Evolutionary conservation across 2,888 invertebrate genomes (phyloP).

Genomic region (Pseudoips prasinana): DNA sequence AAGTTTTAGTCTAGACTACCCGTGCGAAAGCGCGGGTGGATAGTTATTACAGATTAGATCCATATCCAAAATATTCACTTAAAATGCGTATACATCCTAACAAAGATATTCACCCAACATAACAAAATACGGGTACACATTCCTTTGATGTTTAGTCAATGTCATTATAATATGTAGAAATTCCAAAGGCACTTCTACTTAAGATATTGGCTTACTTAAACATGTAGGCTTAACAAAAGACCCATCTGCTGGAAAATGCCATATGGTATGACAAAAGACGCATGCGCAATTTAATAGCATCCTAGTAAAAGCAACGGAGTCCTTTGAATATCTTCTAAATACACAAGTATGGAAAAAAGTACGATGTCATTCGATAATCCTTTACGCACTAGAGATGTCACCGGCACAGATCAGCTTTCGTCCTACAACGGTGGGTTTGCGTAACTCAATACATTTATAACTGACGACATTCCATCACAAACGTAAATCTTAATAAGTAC

Average conservation of each 20-base stretch:
- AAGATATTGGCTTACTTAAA: slow-evolving; percentile 53
- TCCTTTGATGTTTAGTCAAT: slow-evolving; percentile 24
- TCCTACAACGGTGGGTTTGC: slow-evolving; percentile 75
- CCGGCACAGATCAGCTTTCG: slow-evolving; percentile 77
- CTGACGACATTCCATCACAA: slow-evolving; percentile 16
- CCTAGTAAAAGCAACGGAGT: slow-evolving; percentile 66
- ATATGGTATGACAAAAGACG: slow-evolving; percentile 73
- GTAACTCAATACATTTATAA: slow-evolving; percentile 75
- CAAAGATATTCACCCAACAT: no score
- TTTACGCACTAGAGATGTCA: slow-evolving; percentile 79
- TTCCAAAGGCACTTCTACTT: slow-evolving; percentile 14
- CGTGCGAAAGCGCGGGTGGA: no score
- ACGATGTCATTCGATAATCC: slow-evolving; percentile 80
- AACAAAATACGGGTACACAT: slow-evolving; percentile 14
- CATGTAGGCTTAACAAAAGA: slow-evolving; percentile 58
- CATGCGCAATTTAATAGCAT: slow-evolving; percentile 80
- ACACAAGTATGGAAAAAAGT: slow-evolving; percentile 58
- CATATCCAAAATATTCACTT: no score
- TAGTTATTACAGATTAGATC: no score
- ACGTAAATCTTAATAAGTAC: slow-evolving; percentile 38
- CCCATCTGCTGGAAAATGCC: slow-evolving; percentile 76
- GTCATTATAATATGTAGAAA: slow-evolving; percentile 7
- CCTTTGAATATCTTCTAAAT: slow-evolving; percentile 63
- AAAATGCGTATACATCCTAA: no score
- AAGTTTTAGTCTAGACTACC: no score